Evolutionary conservation across 2,113 vertebrate genomes (phyloP).

Genomic region (Promerops cafer): DNA sequence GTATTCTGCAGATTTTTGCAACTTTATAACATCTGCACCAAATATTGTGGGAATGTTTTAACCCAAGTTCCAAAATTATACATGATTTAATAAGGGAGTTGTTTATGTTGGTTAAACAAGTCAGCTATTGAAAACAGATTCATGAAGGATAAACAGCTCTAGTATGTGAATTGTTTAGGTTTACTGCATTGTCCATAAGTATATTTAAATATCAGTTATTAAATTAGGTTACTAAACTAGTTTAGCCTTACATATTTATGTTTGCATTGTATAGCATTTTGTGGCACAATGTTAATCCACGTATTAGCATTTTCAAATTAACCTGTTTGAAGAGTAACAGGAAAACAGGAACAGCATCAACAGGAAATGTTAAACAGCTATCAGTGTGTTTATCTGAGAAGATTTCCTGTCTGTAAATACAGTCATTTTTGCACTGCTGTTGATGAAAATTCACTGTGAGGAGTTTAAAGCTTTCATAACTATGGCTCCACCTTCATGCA

Average conservation of each 20-base stretch:
- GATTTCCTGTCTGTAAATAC: neutral
- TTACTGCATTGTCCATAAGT: neutral
- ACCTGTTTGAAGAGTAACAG: neutral
- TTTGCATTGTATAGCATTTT: neutral
- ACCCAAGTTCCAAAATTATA: slow-evolving; percentile 34
- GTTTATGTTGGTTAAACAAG: slow-evolving; percentile 50
- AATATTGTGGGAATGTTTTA: slow-evolving; percentile 33
- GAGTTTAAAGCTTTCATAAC: neutral
- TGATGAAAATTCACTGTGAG: neutral
- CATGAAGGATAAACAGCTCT: neutral
- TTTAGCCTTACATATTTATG: neutral
- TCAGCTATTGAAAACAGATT: slow-evolving; percentile 53
- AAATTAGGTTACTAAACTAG: neutral
- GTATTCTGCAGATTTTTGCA: slow-evolving; percentile 19
- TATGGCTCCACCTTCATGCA: neutral
- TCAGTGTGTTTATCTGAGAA: neutral
- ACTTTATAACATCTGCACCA: slow-evolving; percentile 43
- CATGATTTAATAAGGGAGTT: slow-evolving; percentile 34
- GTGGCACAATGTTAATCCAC: neutral
- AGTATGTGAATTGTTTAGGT: neutral
- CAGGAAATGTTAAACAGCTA: neutral
- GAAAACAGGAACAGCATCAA: neutral
- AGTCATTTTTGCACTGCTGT: neutral
- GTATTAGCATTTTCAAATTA: neutral
- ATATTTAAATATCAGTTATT: slow-evolving; percentile 6